A percentile compares a stretch with the other conserved stretches of the same genome.
Evolutionary conservation across 2,888 invertebrate genomes (phyloP).

Genomic region (Eulithis testata): DNA sequence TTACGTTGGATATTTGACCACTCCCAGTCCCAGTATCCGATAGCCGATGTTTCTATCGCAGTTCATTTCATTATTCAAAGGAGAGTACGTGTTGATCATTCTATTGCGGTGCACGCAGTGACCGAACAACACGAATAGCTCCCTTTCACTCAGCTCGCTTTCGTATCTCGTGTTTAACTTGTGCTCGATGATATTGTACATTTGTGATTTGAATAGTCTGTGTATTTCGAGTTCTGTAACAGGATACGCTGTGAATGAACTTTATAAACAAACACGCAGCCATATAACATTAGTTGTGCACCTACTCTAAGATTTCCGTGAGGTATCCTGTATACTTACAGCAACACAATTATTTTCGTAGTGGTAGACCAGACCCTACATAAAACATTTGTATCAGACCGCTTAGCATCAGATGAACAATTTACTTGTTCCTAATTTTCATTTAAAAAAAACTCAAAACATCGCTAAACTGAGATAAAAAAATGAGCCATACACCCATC

Average conservation of each 20-base stretch:
- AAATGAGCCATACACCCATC: too few relatives aligned
- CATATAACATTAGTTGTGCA: too few relatives aligned
- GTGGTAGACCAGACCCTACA: too few relatives aligned
- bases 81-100: constrained; percentile 77
- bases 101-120: constrained; percentile 64
- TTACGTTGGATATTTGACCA: constrained; percentile 53
- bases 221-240: constrained; percentile 82
- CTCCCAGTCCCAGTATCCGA: constrained; percentile 77
- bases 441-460: too few relatives aligned
- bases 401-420: too few relatives aligned
- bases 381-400: too few relatives aligned
- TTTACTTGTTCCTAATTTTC: too few relatives aligned
- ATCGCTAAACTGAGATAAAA: too few relatives aligned
- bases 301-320: too few relatives aligned
- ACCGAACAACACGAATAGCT: constrained; percentile 65
- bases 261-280: neutral
- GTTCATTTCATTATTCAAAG: constrained; percentile 76
- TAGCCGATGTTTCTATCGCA: constrained; percentile 73
- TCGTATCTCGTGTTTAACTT: constrained; percentile 40
- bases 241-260: neutral
- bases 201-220: constrained; percentile 79
- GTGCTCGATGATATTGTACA: constrained; percentile 78
- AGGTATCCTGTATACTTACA: too few relatives aligned
- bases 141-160: constrained; percentile 38
- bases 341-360: too few relatives aligned